Percentiles rank a stretch among this genome's conserved stretches.
Evolutionary conservation across 2,113 vertebrate species (phyloP).

Genomic region (Arvicanthis niloticus): DNA sequence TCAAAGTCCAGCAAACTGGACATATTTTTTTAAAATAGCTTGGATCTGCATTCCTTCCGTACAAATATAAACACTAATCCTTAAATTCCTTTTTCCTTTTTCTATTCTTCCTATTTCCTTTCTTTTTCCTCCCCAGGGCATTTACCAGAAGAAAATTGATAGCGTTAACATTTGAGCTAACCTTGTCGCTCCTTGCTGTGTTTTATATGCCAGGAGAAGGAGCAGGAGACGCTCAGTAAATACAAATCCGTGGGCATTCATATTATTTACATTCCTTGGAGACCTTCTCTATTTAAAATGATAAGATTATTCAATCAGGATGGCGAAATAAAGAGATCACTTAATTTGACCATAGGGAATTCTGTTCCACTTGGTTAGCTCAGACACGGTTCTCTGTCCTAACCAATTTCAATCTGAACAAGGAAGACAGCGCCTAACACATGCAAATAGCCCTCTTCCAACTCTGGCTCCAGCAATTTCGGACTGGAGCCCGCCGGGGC

Average conservation of each 20-base stretch:
- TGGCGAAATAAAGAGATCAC: conserved; percentile 92
- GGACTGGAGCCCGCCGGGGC: conserved; percentile 1
- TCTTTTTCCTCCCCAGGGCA: conserved; percentile 79
- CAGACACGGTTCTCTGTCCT: conserved; percentile 89
- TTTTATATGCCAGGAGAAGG: conserved; percentile 91
- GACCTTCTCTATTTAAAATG: conserved; percentile 91
- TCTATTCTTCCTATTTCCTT: neutral
- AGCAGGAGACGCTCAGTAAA: conserved; percentile 93
- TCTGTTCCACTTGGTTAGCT: conserved; percentile 91
- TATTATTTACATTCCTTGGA: conserved; percentile 95
- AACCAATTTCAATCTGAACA: conserved; percentile 89
- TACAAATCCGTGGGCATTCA: conserved; percentile 96
- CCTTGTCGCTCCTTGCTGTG: conserved; percentile 87
- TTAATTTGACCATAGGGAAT: conserved; percentile 94
- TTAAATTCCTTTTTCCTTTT: neutral
- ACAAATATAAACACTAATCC: conserved; percentile 33
- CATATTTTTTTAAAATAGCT: conserved; percentile 44
- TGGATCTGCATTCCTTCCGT: conserved; percentile 35
- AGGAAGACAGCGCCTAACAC: conserved; percentile 81
- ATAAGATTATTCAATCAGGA: conserved; percentile 94
- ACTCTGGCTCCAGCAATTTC: conserved; percentile 43
- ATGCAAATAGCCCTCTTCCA: conserved; percentile 74
- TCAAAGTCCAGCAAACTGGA: conserved; percentile 65
- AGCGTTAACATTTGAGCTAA: conserved; percentile 88
- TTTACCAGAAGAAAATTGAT: conserved; percentile 87